phyloP scores from a whole-genome alignment of 2,797 vertebrate genomes.

The Darevskia mixta region DNA sequence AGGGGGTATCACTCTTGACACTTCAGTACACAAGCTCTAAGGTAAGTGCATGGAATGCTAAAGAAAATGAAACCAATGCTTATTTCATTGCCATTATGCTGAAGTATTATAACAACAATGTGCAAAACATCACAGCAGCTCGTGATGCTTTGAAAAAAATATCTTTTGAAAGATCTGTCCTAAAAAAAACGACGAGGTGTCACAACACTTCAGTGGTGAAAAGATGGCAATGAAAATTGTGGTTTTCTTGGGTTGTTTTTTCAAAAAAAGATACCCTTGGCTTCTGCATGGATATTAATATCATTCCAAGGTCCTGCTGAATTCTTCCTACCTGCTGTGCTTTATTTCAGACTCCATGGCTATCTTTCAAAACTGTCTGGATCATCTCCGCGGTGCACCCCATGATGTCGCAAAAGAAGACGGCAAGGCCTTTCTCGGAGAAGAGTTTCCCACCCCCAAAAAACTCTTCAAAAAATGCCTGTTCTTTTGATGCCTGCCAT shows the following conservation, averaged over 20 bases:
- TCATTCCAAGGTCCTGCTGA: slow-evolving; percentile 29
- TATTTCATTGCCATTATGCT: not conserved
- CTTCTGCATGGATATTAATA: slow-evolving; percentile 17
- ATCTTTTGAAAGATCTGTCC: not conserved
- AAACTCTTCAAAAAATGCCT: slow-evolving; percentile 11
- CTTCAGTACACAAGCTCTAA: slow-evolving; percentile 23
- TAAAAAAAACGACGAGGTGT: slow-evolving; percentile 5
- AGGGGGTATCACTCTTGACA: too few relatives aligned
- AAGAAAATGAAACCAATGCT: not conserved
- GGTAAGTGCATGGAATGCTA: slow-evolving; percentile 15
- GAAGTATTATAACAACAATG: not conserved
- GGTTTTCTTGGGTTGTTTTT: not conserved
- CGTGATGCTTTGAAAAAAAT: slow-evolving; percentile 20
- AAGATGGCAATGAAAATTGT: slow-evolving; percentile 27
- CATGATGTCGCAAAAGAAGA: slow-evolving; percentile 30
- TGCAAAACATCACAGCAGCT: slow-evolving; percentile 8
- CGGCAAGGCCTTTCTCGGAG: slow-evolving; percentile 7
- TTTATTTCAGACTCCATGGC: slow-evolving; percentile 47
- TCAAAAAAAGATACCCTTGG: not conserved
- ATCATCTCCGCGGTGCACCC: slow-evolving; percentile 14
- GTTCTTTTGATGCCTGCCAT: not conserved
- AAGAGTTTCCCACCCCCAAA: slow-evolving; percentile 32
- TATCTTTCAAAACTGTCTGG: slow-evolving; percentile 45
- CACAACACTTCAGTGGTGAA: slow-evolving; percentile 32
- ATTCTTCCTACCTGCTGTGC: slow-evolving; percentile 42